Base-by-base conservation (phyloP, 2,113 vertebrate species). In the Pseudorasbora parva region DNA sequence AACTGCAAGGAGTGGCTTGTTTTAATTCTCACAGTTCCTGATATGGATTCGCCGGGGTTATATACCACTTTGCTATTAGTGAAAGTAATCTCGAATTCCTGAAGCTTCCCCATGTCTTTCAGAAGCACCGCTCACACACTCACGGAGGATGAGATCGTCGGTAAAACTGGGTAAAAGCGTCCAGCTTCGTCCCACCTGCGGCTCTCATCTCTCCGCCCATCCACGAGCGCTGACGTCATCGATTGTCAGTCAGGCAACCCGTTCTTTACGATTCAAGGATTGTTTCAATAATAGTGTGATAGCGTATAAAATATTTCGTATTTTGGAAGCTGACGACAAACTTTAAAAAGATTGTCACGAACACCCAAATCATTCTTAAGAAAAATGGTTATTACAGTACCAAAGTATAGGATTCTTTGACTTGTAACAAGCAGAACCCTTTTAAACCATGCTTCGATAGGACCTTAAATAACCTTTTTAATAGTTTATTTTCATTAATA, bases 31-130 rank as follows among this genome's bases (percentile, higher is more conserved):
- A 99, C 95, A 7, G 91, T 91, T 37, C 97, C 97, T n/a, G 92
- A 90, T 73, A 99, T 93, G 5, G 96, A 94, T 87, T 99, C 97
- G 0, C 97, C 97, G 0, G 97, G 97, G 83, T 96, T 93, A 93
- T 96, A 99, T 49, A 99, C 96, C 78, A 97, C 94, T 91, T 97
- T 97, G 88, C 94, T 96, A 85, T 96, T 95, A 90, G 93, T 89
- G 87, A 98, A 93, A 88, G 93, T 91, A 86, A 99, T 95, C 84
- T 96, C 95, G 92, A 99, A 98, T 88, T 96, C 95, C 92, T 97
- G 97, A 60, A 98, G 95, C 91, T 97, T 97, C 79, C 97, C 97
- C 97, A 98, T 98, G 87, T 82, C 59, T 45, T 19, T 27, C 5
- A 69, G 62, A 56, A 68, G 30, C 79, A 54, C 43, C 25, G 23